Evolutionary conservation across 2,888 invertebrate genomes (phyloP), one percentile per base, ranked within the genome.

Genomic region (Macrophya annulata): DNA sequence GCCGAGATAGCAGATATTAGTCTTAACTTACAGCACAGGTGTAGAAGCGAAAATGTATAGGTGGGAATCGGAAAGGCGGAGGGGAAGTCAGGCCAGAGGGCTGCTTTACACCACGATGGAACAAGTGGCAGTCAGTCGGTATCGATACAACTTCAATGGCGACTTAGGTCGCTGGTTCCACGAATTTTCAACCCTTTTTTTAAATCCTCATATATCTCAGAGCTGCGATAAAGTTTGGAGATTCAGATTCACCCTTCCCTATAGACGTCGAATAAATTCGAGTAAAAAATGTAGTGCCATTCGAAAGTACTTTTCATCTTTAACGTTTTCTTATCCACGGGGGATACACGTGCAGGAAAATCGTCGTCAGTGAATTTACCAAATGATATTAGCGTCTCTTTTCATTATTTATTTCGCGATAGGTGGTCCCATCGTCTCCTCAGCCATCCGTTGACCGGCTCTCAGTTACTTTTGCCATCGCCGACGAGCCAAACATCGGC

Each of bases 381-480:
- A 10, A 62, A 62, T 62, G n/a, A 9, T 72, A 43, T n/a, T 9
- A 40, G 40, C 6, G 45, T 2, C n/a, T 21, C 0, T 45, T 25
- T 74, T 45, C 1, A 74, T 45, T 1, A 8, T 51, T 74, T 51
- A 43, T 17, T 17, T 55, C 84, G 79, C 25, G 5, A 25, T 87
- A 94, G 92, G 94, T 94, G 86, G 95, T 95, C 85, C 96, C 96
- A 0, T 93, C 95, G 0, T 96, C 96, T 0, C 96, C 96, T 1
- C 96, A 96, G 91, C 96, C 96, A 6, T 96, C 96, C 1, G 94
- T 96, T 82, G 96, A 96, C 92, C 95, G 96, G 83, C 94, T 96
- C 71, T 97, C 96, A 15, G 97, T 97, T 86, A 96, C 96, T 72
- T 97, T 97, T 94, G 96, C 96, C 0, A 94, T 95, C 48, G 94